These are phyloP conservation scores for Sparus aurata DNA, from an alignment of 2,797 vertebrate genomes.

Conservation along the genomic window DNA sequence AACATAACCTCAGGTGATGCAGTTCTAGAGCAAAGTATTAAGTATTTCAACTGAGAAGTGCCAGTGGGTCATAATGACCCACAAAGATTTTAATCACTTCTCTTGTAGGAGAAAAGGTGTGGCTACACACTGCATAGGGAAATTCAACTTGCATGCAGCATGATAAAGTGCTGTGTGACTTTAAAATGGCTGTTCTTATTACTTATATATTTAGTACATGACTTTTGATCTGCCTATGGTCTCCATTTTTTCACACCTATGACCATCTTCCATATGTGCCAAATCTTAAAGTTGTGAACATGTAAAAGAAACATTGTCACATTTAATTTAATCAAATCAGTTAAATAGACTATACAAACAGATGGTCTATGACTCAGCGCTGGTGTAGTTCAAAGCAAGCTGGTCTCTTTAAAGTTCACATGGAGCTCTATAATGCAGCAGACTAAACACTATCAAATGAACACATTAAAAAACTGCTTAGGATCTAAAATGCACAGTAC, in stretches of 20 bases:
- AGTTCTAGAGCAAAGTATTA: neutral
- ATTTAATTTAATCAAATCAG: conserved; percentile 11
- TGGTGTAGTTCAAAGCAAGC: conserved; percentile 6
- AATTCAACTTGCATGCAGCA: neutral
- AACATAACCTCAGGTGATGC: neutral
- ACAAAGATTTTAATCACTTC: neutral
- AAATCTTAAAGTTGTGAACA: neutral
- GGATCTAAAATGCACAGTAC: conserved; percentile 8
- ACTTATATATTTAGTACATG: neutral
- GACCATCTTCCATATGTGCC: neutral
- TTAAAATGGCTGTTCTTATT: too few species aligned
- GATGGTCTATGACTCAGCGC: neutral
- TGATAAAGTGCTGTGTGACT: neutral
- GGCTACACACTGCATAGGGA: neutral
- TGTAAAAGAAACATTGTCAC: neutral
- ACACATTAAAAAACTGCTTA: conserved; percentile 16
- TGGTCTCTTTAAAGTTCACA: conserved; percentile 5
- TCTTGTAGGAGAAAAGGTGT: neutral
- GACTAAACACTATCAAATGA: conserved; percentile 31
- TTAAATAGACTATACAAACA: conserved; percentile 16
- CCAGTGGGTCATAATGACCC: neutral
- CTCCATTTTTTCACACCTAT: neutral
- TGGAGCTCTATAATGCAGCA: neutral
- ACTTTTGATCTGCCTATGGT: neutral
- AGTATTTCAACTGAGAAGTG: neutral